Conservation (phyloP, 2,888 invertebrate species). For the Leptinotarsa peninsularis region DNA sequence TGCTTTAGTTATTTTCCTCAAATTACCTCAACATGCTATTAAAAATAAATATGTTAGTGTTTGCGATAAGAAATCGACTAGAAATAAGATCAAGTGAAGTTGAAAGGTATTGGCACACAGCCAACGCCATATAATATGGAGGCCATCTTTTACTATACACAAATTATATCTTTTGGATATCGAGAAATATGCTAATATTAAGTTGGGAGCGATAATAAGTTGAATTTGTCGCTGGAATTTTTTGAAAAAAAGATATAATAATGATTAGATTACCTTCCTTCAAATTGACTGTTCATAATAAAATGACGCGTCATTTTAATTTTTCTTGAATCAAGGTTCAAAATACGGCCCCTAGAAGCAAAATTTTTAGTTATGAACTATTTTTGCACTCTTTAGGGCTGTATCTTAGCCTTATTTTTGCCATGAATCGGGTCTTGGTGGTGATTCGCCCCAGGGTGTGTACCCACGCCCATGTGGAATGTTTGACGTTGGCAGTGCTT, state of each 20-base stretch:
- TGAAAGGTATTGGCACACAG: slow-evolving; percentile 50
- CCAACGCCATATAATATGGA: slow-evolving; percentile 50
- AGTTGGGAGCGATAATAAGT: slow-evolving; percentile 53
- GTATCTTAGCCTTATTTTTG: slow-evolving; percentile 44
- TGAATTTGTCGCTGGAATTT: slow-evolving; percentile 41
- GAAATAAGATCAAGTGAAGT: slow-evolving; percentile 26
- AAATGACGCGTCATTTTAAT: slow-evolving; percentile 55
- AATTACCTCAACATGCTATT: slow-evolving; percentile 38
- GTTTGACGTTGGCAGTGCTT: slow-evolving; percentile 40
- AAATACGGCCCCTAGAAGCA: slow-evolving; percentile 47
- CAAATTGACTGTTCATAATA: slow-evolving; percentile 45
- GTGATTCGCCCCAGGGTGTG: slow-evolving; percentile 37
- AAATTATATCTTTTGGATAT: slow-evolving; percentile 45
- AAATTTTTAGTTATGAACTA: slow-evolving; percentile 41
- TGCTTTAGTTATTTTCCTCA: slow-evolving; percentile 16
- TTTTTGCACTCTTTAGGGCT: slow-evolving; percentile 41
- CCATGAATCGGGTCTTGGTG: slow-evolving; percentile 37
- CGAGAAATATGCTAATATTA: slow-evolving; percentile 62
- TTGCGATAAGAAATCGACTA: slow-evolving; percentile 32
- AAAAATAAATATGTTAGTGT: slow-evolving; percentile 34
- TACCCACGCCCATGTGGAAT: slow-evolving; percentile 39
- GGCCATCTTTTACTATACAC: slow-evolving; percentile 46
- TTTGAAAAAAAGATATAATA: slow-evolving; percentile 43
- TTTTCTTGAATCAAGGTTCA: slow-evolving; percentile 49
- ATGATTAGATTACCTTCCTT: slow-evolving; percentile 53